Evolutionary conservation across 2,797 vertebrate species (phyloP).

Genomic region (Dendrocincla tyrannina): DNA sequence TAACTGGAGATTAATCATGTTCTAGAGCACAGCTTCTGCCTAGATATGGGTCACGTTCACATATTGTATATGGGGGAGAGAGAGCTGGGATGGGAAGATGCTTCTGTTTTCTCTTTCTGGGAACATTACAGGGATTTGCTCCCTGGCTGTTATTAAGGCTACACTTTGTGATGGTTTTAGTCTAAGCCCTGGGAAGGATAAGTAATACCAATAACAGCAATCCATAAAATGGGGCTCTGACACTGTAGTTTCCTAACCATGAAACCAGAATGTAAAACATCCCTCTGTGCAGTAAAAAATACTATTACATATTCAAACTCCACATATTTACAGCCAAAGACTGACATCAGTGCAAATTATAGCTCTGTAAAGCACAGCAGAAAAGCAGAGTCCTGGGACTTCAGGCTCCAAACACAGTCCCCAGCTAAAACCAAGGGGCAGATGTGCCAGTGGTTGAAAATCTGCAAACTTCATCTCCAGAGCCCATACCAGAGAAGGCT

Average conservation of each 20-base stretch:
- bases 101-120: not conserved
- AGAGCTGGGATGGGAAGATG: not conserved
- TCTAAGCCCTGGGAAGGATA: not conserved
- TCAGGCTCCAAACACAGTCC: not conserved
- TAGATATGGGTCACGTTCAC: accelerated
- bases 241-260: not conserved
- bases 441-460: accelerated
- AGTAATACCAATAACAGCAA: not conserved
- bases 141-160: not conserved
- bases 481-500: not conserved
- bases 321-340: not conserved
- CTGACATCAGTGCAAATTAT: not conserved
- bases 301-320: not conserved
- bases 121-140: not conserved
- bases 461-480: not conserved
- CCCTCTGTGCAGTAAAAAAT: not conserved
- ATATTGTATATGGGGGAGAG: accelerated
- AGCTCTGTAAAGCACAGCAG: not conserved
- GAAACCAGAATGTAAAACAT: not conserved
- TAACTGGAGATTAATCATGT: not conserved
- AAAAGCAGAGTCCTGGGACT: not conserved
- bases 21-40: not conserved
- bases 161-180: not conserved
- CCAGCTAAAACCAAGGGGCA: not conserved
- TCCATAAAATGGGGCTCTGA: not conserved